Evolutionary conservation across 2,113 vertebrate genomes (phyloP).

Genomic region (Menura novaehollandiae): DNA sequence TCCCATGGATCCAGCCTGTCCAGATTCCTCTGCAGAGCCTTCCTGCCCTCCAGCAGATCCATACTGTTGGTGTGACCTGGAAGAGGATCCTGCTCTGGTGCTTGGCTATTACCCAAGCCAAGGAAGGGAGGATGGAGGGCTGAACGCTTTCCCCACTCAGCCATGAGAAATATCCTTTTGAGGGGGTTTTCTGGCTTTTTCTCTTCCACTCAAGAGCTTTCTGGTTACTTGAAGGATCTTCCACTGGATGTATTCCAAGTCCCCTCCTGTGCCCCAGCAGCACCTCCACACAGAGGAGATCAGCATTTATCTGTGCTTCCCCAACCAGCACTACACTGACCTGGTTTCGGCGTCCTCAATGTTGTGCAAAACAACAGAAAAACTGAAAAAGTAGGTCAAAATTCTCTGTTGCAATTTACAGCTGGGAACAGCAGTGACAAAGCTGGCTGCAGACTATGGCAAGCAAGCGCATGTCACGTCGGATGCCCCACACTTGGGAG

Average conservation of each 20-base stretch:
- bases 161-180: not conserved
- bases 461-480: fast-evolving
- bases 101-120: not conserved
- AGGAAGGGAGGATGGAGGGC: not conserved
- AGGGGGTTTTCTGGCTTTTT: not conserved
- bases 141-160: not conserved
- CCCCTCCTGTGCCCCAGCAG: not conserved
- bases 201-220: not conserved
- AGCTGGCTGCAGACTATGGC: not conserved
- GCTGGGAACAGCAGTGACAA: not conserved
- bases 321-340: not conserved
- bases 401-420: not conserved
- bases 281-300: not conserved
- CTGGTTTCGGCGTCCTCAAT: not conserved
- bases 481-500: not conserved
- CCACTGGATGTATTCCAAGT: not conserved
- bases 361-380: conserved; percentile 10
- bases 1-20: not conserved
- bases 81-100: not conserved
- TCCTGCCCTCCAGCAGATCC: not conserved
- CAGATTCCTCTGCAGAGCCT: not conserved
- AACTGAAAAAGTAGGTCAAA: not conserved
- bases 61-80: not conserved
- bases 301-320: not conserved
- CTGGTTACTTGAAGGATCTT: not conserved